Base-by-base conservation (phyloP, 2,888 invertebrate species). In the Ormyrus labotus region DNA sequence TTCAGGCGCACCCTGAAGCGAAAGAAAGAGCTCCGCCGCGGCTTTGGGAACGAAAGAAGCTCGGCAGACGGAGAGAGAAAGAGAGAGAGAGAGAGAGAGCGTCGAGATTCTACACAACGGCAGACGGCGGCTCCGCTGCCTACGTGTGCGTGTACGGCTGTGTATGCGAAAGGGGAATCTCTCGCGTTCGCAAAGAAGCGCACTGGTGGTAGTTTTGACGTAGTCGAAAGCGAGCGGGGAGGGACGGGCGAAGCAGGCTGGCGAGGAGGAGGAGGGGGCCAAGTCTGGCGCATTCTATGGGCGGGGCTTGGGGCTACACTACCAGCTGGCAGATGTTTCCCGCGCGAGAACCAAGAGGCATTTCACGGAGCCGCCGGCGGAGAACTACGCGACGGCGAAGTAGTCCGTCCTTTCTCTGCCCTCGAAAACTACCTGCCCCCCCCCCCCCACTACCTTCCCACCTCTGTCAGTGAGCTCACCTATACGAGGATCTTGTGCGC, bases 251-350 rank as follows among this genome's bases (percentile, higher is more conserved):
- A 11, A 19, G 45, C 19, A 51, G 57, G 45, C 13, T 51, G 68
- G 65, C 80, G 82, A 34, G 13, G 13, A 8, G 50, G 60, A 45
- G 77, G 51, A 60, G 57, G 47, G 70, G 50, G 64, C 80, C 81
- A 82, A 63, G 74, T 69, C 65, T 34, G 60, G 57, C 74, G 74
- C 74, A 64, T 73, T 79, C 69, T 55, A 76, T 78, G 70, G 81
- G 81, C 81, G 81, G 81, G 74, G 78, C 78, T 64, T 81, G 47
- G 47, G 34, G 48, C 48, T 67, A 13, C 65, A 70, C 34, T 71
- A 73, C 78, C 81, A 81, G 81, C 81, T 81, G 81, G 81, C 79
- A 81, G 81, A 81, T 78, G 79, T 81, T 81, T 81, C 81, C 78
- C 73, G 77, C 81, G 81, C 77, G 70, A 50, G 73, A 34, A 34